phyloP scores from a whole-genome alignment of 2,113 vertebrate species.

The Muntiacus muntjak region DNA sequence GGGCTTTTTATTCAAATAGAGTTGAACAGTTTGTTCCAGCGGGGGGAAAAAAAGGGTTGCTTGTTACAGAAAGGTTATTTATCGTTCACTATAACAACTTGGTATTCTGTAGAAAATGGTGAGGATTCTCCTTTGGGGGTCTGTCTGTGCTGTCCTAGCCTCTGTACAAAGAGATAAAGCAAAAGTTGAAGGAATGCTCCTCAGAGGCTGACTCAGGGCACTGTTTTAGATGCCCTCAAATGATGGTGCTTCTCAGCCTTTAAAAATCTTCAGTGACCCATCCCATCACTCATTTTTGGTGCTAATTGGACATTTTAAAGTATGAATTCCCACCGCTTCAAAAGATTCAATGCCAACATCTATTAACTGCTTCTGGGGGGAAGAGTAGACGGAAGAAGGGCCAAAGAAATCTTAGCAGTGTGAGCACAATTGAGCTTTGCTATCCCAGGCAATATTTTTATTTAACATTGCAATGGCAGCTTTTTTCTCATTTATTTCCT shows the following conservation, averaged over 20 bases:
- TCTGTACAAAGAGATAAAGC: not conserved
- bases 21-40: constrained; percentile 56
- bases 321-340: constrained; percentile 38
- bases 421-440: constrained; percentile 52
- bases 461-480: constrained; percentile 30
- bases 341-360: constrained; percentile 53
- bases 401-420: constrained; percentile 41
- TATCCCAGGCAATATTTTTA: constrained; percentile 40
- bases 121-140: constrained; percentile 30
- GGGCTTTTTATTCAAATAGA: constrained; percentile 71
- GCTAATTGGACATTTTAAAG: constrained; percentile 52
- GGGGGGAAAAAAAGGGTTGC: not conserved
- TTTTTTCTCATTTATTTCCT: constrained; percentile 42
- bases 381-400: not conserved
- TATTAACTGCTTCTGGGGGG: constrained; percentile 45
- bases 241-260: constrained; percentile 7
- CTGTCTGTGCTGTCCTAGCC: not conserved
- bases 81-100: constrained; percentile 45
- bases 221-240: not conserved
- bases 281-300: constrained; percentile 45
- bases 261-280: constrained; percentile 28
- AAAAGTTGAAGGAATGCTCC: not conserved
- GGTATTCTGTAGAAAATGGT: constrained; percentile 40
- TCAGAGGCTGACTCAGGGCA: not conserved
- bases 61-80: constrained; percentile 69